phyloP scores from a whole-genome alignment of 2,888 invertebrate species.

The Sialis fuliginosa region DNA sequence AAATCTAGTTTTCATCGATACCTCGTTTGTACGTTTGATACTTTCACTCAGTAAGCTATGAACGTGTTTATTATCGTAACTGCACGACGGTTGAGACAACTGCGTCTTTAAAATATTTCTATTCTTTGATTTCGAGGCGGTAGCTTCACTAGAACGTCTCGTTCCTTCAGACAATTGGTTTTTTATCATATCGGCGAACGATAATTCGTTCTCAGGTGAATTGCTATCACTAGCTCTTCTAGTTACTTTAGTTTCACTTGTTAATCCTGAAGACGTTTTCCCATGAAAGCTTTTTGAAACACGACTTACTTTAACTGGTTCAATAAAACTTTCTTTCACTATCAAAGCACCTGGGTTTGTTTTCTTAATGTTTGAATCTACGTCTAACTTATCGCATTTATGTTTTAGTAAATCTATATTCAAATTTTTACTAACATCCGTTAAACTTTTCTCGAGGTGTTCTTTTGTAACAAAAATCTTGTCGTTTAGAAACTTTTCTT shows the following conservation, averaged over 20 bases:
- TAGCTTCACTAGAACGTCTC: neutral
- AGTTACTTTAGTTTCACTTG: slow-evolving; percentile 8
- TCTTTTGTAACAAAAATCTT: slow-evolving; percentile 6
- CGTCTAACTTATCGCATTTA: slow-evolving; percentile 12
- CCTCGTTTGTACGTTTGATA: slow-evolving; percentile 5
- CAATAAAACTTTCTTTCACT: slow-evolving; percentile 31
- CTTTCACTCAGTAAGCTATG: slow-evolving; percentile 1
- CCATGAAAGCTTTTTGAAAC: slow-evolving; percentile 29
- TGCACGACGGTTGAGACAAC: neutral
- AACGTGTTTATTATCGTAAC: neutral
- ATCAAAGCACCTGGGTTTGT: slow-evolving; percentile 24
- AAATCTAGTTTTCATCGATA: slow-evolving; percentile 19
- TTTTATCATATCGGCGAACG: no score
- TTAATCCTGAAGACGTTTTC: slow-evolving; percentile 14
- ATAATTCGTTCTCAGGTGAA: neutral
- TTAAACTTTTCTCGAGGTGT: slow-evolving; percentile 12
- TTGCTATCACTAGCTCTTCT: slow-evolving; percentile 10
- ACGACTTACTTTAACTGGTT: slow-evolving; percentile 27
- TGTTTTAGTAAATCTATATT: slow-evolving; percentile 13
- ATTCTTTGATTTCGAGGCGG: slow-evolving; percentile 8
- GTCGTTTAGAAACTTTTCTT: slow-evolving; percentile 19
- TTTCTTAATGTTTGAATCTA: slow-evolving; percentile 9
- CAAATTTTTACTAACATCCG: slow-evolving; percentile 15
- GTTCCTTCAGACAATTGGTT: neutral
- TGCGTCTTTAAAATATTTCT: slow-evolving; percentile 9